Evolutionary conservation across 1,140 invertebrate genomes (phyloP), one percentile per base, ranked within the genome.

Genomic region (Drosophila suzukii): DNA sequence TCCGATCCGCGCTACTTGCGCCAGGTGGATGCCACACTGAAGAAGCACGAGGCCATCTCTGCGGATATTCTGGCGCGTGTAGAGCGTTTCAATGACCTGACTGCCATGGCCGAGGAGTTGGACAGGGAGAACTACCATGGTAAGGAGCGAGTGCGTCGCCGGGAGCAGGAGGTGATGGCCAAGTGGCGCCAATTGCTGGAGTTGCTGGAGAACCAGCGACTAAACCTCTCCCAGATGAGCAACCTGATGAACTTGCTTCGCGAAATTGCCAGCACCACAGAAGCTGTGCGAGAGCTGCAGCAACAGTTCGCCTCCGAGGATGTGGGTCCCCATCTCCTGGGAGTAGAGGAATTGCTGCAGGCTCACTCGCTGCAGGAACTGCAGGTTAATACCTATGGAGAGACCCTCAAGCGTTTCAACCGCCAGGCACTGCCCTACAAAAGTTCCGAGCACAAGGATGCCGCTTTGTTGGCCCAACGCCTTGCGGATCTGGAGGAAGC

Each of bases 1-100:
- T 97, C 96, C 0, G 98, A 99, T 93, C 97, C 98, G 8, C 94
- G 97, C 62, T 98, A 98, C 91, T 93, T 98, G 62, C 94, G 95
- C 0, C 98, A 99, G 92, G 98, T 99, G 0, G 98, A 99, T 91
- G 98, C 98, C 10, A 98, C 98, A 0, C 95, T 99, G 6, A 99
- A 99, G 93, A 99, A 99, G 92, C 98, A 99, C 92, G 98, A 99
- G 93, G 98, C 98, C 20, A 98, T 99, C 54, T 97, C 97, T 78
- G 98, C 98, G 0, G 98, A 99, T 91, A 99, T 99, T 67, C 93
- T 98, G 36, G 97, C 98, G 5, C 95, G 98, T 91, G 97, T 98
- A 91, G 98, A 99, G 91, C 94, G 99, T 8, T 99, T 99, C 92
- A 96, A 98, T 78, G 97, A 98, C 92, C 93, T 99, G 66, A 97